Percentiles rank a stretch among this genome's conserved stretches.
These are phyloP conservation scores for Heliconius sara DNA, from an alignment of 2,888 invertebrate genomes.

Conservation along the genomic window DNA sequence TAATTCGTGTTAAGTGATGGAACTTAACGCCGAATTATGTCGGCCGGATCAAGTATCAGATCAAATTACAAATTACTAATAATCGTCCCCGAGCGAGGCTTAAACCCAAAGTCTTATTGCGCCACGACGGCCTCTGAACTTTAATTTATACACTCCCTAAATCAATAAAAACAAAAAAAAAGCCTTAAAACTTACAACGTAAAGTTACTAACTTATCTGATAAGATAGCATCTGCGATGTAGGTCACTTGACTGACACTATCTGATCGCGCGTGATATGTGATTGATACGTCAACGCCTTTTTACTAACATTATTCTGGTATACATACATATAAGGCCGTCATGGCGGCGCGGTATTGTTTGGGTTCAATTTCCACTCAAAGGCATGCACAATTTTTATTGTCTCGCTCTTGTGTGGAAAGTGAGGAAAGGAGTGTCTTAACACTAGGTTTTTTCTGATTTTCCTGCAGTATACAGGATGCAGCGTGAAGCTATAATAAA, in stretches of 20 bases:
- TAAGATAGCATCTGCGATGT: slow-evolving; percentile 22
- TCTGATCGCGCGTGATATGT: slow-evolving; percentile 6
- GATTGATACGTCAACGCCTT: slow-evolving; percentile 18
- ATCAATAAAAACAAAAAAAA: neutral
- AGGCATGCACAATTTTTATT: neutral
- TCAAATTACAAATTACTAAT: too few species aligned
- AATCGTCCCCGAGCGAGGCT: too few species aligned
- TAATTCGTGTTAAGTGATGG: too few species aligned
- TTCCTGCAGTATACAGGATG: too few species aligned
- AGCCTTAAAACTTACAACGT: neutral
- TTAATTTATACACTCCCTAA: neutral
- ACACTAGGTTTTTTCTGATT: too few species aligned
- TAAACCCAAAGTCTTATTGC: too few species aligned
- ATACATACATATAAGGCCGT: neutral
- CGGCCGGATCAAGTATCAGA: too few species aligned
- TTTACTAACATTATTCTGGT: neutral
- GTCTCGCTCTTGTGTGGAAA: neutral
- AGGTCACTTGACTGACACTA: slow-evolving; percentile 19
- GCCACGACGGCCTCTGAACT: neutral
- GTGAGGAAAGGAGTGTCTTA: neutral
- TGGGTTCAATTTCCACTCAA: neutral
- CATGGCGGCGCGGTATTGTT: too few species aligned
- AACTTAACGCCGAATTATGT: too few species aligned
- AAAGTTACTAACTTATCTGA: neutral
- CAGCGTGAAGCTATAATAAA: too few species aligned